phyloP scores from a whole-genome alignment of 1,140 invertebrate genomes.

The Rhynchophorus ferrugineus region DNA sequence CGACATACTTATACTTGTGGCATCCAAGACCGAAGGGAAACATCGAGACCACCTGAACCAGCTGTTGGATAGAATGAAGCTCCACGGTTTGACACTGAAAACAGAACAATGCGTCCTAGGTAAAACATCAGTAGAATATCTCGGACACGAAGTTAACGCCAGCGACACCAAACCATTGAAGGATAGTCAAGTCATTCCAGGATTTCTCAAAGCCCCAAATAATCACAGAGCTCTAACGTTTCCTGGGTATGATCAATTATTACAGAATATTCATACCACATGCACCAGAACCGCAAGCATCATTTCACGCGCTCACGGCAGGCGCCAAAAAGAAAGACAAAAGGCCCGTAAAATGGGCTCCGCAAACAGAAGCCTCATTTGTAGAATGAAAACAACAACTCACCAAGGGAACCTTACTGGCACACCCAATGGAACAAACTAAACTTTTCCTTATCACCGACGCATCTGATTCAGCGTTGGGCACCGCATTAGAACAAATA shows the following conservation, averaged over 20 bases:
- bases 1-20: constrained; percentile 38
- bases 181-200: too few species aligned
- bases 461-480: too few species aligned
- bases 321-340: too few species aligned
- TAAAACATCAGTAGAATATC: constrained; percentile 26
- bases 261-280: too few species aligned
- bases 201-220: too few species aligned
- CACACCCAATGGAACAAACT: constrained; percentile 11
- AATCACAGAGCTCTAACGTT: constrained; percentile 26
- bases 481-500: too few species aligned
- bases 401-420: background rate
- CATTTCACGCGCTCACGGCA: constrained; percentile 22
- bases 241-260: too few species aligned
- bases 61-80: constrained; percentile 27
- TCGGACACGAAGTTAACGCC: constrained; percentile 31
- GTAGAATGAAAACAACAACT: constrained; percentile 1
- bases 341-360: too few species aligned
- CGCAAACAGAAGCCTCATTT: too few species aligned
- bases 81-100: constrained; percentile 32
- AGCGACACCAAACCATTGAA: constrained; percentile 30
- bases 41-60: too few species aligned
- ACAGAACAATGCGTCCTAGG: constrained; percentile 30
- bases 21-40: too few species aligned
- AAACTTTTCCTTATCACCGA: background rate
- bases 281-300: too few species aligned